phyloP scores from a whole-genome alignment of 30 jellyfish, hydroid and myxozoan species.

The Hydra vulgaris region DNA sequence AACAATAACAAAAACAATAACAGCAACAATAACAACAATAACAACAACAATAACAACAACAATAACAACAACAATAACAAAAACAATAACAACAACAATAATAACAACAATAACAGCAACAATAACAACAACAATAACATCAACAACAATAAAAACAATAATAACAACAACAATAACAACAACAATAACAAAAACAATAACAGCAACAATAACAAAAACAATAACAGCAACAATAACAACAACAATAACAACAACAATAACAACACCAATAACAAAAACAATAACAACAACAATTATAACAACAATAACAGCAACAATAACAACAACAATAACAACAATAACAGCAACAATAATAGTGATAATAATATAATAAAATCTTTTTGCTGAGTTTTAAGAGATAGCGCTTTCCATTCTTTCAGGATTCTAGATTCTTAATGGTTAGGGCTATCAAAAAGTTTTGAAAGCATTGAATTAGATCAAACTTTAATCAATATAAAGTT shows the following conservation, averaged over 20 bases:
- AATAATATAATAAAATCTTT: not conserved
- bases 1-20: not conserved
- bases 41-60: not conserved
- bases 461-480: too few relatives aligned
- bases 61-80: conserved; percentile 1
- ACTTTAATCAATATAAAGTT: too few relatives aligned
- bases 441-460: too few relatives aligned
- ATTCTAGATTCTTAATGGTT: too few relatives aligned
- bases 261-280: not conserved
- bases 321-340: not conserved
- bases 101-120: not conserved
- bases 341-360: not conserved
- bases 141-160: not conserved
- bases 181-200: not conserved
- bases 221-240: not conserved
- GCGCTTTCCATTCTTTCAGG: too few relatives aligned
- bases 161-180: not conserved
- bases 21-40: not conserved
- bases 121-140: not conserved
- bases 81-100: not conserved
- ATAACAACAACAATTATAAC: not conserved
- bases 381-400: too few relatives aligned
- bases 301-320: conserved; percentile 1
- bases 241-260: conserved; percentile 1
- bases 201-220: not conserved